Conservation (phyloP, 1,140 invertebrate genomes). For the Macrotrachela quadricornifera region DNA sequence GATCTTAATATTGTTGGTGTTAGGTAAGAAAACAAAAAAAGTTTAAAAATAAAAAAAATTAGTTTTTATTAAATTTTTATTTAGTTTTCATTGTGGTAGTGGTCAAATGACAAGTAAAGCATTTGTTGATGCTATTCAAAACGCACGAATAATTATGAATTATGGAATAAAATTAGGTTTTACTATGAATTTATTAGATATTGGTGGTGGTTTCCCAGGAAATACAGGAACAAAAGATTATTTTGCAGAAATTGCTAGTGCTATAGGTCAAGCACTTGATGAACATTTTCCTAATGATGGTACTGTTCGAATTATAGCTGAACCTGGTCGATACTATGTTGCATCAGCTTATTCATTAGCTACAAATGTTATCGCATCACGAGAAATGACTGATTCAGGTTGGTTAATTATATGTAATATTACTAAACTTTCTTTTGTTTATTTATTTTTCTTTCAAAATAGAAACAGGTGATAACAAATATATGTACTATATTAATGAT, state of each 20-base stretch:
- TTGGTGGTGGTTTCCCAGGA: constrained; percentile 36
- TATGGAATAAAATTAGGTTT: constrained; percentile 24
- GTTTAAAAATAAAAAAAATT: no score
- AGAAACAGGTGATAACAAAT: not conserved
- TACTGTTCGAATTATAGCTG: constrained; percentile 64
- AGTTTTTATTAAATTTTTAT: no score
- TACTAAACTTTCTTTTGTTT: no score
- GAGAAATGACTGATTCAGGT: constrained; percentile 24
- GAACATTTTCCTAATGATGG: constrained; percentile 51
- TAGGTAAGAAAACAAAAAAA: no score
- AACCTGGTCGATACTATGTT: constrained; percentile 76
- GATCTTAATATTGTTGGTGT: constrained; percentile 53
- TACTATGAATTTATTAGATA: constrained; percentile 30
- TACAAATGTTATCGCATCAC: constrained; percentile 60
- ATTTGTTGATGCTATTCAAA: constrained; percentile 27
- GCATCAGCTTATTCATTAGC: constrained; percentile 74
- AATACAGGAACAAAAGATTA: constrained; percentile 8
- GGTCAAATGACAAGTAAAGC: constrained; percentile 31
- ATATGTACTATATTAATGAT: constrained; percentile 74
- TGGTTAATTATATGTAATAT: no score
- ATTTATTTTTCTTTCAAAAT: not conserved
- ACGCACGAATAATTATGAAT: constrained; percentile 28
- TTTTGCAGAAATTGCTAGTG: constrained; percentile 15
- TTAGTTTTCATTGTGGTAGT: constrained; percentile 35
- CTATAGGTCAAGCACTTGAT: constrained; percentile 45